Base-by-base conservation (phyloP, 35 echinoderm and acorn worm genomes). In the Patiria miniata region DNA sequence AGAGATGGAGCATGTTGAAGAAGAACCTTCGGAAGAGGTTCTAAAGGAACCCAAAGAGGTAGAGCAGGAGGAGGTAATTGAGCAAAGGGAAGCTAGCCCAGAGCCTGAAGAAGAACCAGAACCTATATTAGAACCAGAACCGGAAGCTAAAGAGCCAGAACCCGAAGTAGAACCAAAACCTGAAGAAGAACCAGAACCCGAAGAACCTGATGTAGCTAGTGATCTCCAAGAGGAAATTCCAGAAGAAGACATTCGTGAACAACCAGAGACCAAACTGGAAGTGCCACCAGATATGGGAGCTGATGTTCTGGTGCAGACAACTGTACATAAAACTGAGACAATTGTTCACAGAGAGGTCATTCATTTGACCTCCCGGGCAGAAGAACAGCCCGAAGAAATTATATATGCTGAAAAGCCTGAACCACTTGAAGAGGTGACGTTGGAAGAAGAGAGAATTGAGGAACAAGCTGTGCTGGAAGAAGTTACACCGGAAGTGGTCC, bases 371-470 rank as follows among this genome's bases (percentile, higher is more conserved):
- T 7, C 40, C 81, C 56, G 6, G 16, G 88, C 32, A 55, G 54
- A 40, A 33, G 87, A 68, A 32, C 32, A 68, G 34, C 79, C 73
- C 29, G 19, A 83, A 7, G 56, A 83, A 83, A 58, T 84, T 30
- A n/a, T 26, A 65, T n/a, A 65, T 21, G 51, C 39, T 39, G 32
- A 57, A 40, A 52, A 78, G 19, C 36, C 50, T 34, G 78, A 82
- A 28, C 56, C 87, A n/a, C 52, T 51, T 39, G 86, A 68, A n/a
- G 86, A 84, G 36, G 39, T 37, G 40, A 57, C 78, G 33, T 22
- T 83, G 8, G 85, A 87, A 78, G 61, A 95, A 79, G 7, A 90
- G 52, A 50, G 36, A 87, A 22, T 61, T 39, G 82, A 50, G 40
- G 78, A 82, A 40, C 53, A 81, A 58, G 83, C 36, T 44, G 42